A percentile compares a stretch with the other conserved stretches of the same genome.
These are phyloP conservation scores for Collichthys lucidus DNA, from an alignment of 2,113 vertebrate species.

Conservation along the genomic window DNA sequence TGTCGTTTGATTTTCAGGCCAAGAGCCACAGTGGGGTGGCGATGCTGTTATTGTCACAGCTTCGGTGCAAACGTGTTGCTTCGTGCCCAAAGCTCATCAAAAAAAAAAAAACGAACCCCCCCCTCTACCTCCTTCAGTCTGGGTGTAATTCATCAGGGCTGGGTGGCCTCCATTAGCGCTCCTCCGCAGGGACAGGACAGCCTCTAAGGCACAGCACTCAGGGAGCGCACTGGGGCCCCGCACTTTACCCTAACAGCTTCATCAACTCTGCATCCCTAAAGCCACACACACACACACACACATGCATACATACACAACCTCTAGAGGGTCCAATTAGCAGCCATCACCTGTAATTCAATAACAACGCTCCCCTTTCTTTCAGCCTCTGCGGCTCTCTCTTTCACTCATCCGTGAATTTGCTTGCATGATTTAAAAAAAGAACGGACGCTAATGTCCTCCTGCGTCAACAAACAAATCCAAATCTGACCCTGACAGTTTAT, in stretches of 20 bases:
- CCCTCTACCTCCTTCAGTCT: constrained; percentile 26
- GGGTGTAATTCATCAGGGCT: constrained; percentile 65
- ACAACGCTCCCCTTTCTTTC: constrained; percentile 63
- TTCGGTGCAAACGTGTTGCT: constrained; percentile 51
- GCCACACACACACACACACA: constrained; percentile 55
- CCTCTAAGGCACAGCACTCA: constrained; percentile 68
- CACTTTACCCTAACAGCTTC: constrained; percentile 79
- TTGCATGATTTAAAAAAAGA: constrained; percentile 40
- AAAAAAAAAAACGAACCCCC: neutral
- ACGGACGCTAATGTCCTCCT: constrained; percentile 37
- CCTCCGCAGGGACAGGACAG: constrained; percentile 63
- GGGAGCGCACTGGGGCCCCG: constrained; percentile 60
- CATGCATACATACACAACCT: constrained; percentile 52
- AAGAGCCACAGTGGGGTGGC: constrained; percentile 7
- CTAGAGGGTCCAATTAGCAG: constrained; percentile 79
- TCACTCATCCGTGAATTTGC: constrained; percentile 32
- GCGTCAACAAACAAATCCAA: constrained; percentile 44
- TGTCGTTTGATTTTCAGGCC: constrained; percentile 17
- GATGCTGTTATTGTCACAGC: constrained; percentile 46
- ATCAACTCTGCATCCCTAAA: constrained; percentile 66
- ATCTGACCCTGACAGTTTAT: constrained; percentile 44
- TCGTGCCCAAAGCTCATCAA: constrained; percentile 59
- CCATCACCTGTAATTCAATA: constrained; percentile 82
- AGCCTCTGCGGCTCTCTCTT: constrained; percentile 48
- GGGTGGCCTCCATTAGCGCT: constrained; percentile 72